Conservation (phyloP, 2,113 vertebrate species). For the Epinephelus cyanopodus region DNA sequence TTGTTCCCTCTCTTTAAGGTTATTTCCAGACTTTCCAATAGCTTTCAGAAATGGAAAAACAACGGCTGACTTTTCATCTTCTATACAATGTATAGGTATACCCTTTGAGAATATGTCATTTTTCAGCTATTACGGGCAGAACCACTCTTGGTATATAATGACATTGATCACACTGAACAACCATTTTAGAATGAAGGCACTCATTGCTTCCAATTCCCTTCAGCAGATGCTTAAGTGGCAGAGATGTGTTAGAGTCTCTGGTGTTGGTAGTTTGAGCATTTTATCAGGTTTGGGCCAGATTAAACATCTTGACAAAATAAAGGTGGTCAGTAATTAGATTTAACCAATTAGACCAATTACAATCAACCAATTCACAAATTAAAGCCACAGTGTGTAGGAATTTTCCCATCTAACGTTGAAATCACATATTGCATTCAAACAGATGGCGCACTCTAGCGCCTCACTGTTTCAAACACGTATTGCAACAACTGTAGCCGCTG, state of each 20-base stretch:
- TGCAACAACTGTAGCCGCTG: too few relatives aligned
- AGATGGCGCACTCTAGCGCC: too few relatives aligned
- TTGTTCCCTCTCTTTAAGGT: constrained; percentile 23
- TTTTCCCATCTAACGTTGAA: too few relatives aligned
- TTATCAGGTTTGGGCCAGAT: background rate
- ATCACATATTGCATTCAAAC: too few relatives aligned
- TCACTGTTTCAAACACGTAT: too few relatives aligned
- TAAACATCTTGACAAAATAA: background rate
- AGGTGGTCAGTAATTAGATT: background rate
- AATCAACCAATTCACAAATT: background rate
- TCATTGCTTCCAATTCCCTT: background rate
- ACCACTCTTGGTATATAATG: constrained; percentile 2
- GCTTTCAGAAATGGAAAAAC: constrained; percentile 17
- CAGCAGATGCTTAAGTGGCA: background rate
- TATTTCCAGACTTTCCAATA: constrained; percentile 17
- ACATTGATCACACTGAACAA: background rate
- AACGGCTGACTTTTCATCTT: background rate
- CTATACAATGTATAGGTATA: background rate
- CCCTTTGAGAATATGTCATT: background rate
- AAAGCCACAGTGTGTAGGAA: too few relatives aligned
- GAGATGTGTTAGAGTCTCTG: background rate
- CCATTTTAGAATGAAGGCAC: background rate
- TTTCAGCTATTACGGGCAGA: background rate
- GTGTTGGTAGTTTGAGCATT: background rate
- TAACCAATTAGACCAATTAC: background rate